Conservation (phyloP, 2,888 invertebrate species). For the Erpobdella octoculata region DNA sequence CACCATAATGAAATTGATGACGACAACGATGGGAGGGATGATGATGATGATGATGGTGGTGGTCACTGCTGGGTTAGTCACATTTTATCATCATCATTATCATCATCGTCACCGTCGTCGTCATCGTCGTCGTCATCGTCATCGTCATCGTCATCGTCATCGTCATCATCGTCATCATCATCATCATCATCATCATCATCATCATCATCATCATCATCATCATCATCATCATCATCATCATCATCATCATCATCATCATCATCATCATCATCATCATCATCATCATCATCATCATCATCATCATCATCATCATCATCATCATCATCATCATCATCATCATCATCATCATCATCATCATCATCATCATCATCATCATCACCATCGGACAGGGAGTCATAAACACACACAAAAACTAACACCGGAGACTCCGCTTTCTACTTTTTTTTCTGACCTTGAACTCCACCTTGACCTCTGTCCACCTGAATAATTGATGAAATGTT, state of each 20-base stretch:
- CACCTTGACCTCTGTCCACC: too few species aligned
- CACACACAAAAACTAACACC: too few species aligned
- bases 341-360: slow-evolving; percentile 24
- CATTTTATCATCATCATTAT: neutral
- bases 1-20: too few species aligned
- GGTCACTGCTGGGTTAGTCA: too few species aligned
- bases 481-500: too few species aligned
- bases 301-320: slow-evolving; percentile 24
- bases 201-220: slow-evolving; percentile 27
- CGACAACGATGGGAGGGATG: too few species aligned
- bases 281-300: slow-evolving; percentile 26
- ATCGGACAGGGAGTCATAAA: too few species aligned
- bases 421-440: too few species aligned
- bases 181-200: slow-evolving; percentile 28
- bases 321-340: slow-evolving; percentile 24
- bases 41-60: too few species aligned
- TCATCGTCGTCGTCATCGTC: slow-evolving; percentile 22
- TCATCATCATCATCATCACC: slow-evolving; percentile 20
- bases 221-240: slow-evolving; percentile 25
- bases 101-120: neutral
- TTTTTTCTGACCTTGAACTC: too few species aligned
- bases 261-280: slow-evolving; percentile 27
- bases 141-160: slow-evolving; percentile 15
- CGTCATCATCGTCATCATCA: slow-evolving; percentile 17
- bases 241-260: slow-evolving; percentile 25